Evolutionary conservation across 2,888 invertebrate genomes (phyloP), one percentile per base, ranked within the genome.

Genomic region (Nomada hirtipes): DNA sequence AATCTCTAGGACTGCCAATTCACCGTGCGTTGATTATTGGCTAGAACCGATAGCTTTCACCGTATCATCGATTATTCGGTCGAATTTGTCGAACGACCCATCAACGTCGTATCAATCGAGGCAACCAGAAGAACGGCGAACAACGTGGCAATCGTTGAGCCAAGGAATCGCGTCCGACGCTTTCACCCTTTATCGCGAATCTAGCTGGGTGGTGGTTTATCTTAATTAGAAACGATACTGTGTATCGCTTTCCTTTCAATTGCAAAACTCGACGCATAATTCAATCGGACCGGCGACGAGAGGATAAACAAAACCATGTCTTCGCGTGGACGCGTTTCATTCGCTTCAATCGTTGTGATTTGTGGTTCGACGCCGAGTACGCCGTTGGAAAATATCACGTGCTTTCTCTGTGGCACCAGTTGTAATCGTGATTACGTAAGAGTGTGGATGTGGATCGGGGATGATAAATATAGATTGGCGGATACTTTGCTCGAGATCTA

Each of bases 171-270:
- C 47, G 68, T 26, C 50, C 47, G 52, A 18, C 29, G 69, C 79
- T 86, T 85, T 86, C 85, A 72, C 77, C 67, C 50, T 69, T 80
- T 83, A 79, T 85, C 87, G 36, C 2, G 60, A 20, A 57, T 60
- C 76, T 44, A 11, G 72, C 71, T 63, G 36, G 69, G 47, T 26
- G 69, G 63, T 52, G 67, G 73, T 85, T 79, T 73, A 83, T 85
- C 80, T 86, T 87, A 87, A 87, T 87, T 86, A 77, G 73, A 69
- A 57, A 55, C 73, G 83, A 87, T 83, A 85, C 59, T 20, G 63
- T 59, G 44, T 85, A 77, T 82, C 83, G 64, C 15, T 70, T 53
- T 59, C 69, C 65, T 81, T 83, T 85, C 78, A 84, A 81, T 86
- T 83, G 65, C 53, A 60, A 76, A 71, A 82, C 68, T 15, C 59